These are phyloP conservation scores for Penaeus chinensis DNA, from an alignment of 1,140 invertebrate species.

Conservation along the genomic window DNA sequence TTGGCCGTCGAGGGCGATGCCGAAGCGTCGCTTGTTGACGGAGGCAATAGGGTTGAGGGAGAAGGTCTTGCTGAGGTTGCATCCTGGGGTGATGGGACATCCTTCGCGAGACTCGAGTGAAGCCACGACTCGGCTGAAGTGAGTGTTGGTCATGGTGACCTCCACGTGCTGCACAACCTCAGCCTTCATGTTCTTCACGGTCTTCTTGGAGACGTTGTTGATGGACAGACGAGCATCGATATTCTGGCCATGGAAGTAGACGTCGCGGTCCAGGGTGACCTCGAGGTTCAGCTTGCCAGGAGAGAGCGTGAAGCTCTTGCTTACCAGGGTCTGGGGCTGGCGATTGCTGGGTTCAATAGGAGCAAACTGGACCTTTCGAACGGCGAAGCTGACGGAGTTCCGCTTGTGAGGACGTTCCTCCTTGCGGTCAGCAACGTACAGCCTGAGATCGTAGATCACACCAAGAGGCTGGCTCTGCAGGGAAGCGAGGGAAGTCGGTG, in stretches of 20 bases:
- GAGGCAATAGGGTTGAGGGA: slow-evolving; percentile 86
- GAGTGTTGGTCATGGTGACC: slow-evolving; percentile 91
- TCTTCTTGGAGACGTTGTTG: slow-evolving; percentile 88
- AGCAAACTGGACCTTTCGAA: slow-evolving; percentile 77
- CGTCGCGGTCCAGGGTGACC: slow-evolving; percentile 94
- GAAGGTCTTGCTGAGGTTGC: slow-evolving; percentile 87
- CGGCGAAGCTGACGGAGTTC: slow-evolving; percentile 75
- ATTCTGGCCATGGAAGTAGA: slow-evolving; percentile 96
- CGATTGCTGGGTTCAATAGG: slow-evolving; percentile 77
- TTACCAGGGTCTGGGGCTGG: slow-evolving; percentile 86
- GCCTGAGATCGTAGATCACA: slow-evolving; percentile 88
- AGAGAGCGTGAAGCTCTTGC: slow-evolving; percentile 89
- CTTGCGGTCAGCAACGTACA: slow-evolving; percentile 83
- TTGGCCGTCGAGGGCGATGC: slow-evolving; percentile 87
- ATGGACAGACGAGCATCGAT: slow-evolving; percentile 84
- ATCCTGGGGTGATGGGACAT: slow-evolving; percentile 89
- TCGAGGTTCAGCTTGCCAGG: slow-evolving; percentile 87
- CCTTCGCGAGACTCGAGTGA: slow-evolving; percentile 89
- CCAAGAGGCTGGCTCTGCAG: slow-evolving; percentile 86
- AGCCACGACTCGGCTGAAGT: slow-evolving; percentile 89
- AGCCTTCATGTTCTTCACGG: slow-evolving; percentile 85
- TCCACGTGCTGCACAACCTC: slow-evolving; percentile 90
- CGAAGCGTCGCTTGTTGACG: slow-evolving; percentile 82
- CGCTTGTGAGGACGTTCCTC: slow-evolving; percentile 89
- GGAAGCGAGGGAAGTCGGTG: too few species aligned